These are phyloP conservation scores for Nasonia vitripennis DNA, from an alignment of 1,140 invertebrate genomes.

Conservation along the genomic window DNA sequence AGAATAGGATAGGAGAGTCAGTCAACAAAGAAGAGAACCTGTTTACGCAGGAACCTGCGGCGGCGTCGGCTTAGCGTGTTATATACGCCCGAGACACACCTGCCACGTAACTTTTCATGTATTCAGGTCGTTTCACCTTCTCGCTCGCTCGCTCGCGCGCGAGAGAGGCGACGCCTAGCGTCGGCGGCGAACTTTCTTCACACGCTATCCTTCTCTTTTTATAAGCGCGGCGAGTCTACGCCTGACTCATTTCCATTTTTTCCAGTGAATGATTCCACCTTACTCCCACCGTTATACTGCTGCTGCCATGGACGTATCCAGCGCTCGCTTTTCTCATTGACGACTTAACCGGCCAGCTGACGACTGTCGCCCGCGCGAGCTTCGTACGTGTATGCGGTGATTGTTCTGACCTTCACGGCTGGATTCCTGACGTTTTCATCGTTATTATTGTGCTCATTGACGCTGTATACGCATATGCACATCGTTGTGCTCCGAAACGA, in stretches of 20 bases:
- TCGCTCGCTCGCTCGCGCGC: neutral
- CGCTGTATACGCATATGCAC: no score
- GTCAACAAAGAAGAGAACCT: constrained; percentile 53
- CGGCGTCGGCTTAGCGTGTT: neutral
- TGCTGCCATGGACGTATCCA: neutral
- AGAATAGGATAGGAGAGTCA: constrained; percentile 6
- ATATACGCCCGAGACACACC: constrained; percentile 55
- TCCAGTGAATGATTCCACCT: neutral
- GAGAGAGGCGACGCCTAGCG: neutral
- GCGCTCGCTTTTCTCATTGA: constrained; percentile 8
- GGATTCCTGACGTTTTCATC: no score
- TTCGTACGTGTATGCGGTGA: no score
- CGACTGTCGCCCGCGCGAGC: no score
- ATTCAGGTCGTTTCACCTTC: constrained; percentile 59
- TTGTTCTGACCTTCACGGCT: no score
- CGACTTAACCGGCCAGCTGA: neutral
- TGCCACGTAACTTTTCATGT: constrained; percentile 63
- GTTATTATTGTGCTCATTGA: no score
- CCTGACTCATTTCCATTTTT: constrained; percentile 8
- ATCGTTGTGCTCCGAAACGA: no score
- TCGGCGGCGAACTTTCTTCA: constrained; percentile 31
- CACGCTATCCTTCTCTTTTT: neutral
- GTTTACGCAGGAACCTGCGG: constrained; percentile 54
- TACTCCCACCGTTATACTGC: neutral
- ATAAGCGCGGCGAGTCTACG: neutral